Percentiles rank a stretch among this genome's conserved stretches.
phyloP scores from a whole-genome alignment of 2,888 invertebrate genomes.

The Nephrotoma appendiculata region DNA sequence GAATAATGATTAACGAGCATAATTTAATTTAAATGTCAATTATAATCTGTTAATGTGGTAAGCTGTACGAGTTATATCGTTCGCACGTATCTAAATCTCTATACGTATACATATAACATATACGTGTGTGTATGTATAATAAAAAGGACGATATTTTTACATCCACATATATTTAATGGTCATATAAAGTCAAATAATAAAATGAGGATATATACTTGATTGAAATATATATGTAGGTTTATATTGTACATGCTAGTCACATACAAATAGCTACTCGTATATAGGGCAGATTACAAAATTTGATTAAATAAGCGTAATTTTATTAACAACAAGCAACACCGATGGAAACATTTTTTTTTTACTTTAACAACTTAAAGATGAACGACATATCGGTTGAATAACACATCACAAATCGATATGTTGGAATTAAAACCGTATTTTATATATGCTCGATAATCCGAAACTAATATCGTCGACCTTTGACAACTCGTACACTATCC shows the following conservation, averaged over 20 bases:
- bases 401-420: not conserved
- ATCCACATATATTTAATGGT: not conserved
- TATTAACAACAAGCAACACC: not conserved
- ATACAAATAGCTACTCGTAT: not conserved
- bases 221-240: not conserved
- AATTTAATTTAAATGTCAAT: not conserved
- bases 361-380: not conserved
- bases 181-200: not conserved
- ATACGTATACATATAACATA: too few species aligned
- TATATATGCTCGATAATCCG: not conserved
- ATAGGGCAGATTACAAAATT: not conserved
- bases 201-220: not conserved
- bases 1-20: not conserved
- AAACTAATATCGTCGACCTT: not conserved
- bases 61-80: not conserved
- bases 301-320: not conserved
- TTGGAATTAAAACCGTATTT: not conserved
- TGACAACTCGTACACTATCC: not conserved
- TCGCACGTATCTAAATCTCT: not conserved
- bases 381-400: not conserved
- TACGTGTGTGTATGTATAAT: not conserved
- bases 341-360: not conserved
- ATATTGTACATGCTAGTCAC: not conserved
- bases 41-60: not conserved
- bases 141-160: not conserved